These are phyloP conservation scores for Zaprionus taronus DNA, from an alignment of 1,140 invertebrate species.

Conservation along the genomic window DNA sequence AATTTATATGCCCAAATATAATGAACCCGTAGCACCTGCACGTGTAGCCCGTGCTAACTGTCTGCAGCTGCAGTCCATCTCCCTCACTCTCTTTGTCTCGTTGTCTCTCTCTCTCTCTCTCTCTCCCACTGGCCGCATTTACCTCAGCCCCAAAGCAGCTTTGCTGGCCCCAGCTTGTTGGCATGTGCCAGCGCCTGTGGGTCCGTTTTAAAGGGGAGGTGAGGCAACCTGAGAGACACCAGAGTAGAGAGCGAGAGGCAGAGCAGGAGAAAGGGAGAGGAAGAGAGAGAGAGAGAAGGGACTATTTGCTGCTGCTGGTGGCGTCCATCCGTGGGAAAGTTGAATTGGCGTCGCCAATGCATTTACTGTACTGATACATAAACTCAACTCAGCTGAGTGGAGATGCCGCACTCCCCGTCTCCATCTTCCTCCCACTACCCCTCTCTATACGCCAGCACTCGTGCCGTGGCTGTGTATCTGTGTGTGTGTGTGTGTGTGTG, in stretches of 20 bases:
- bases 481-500: conserved; percentile 32
- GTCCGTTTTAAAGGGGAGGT: neutral
- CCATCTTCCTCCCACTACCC: neutral
- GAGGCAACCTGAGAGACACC: neutral
- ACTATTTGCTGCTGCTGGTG: neutral
- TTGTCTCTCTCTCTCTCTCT: neutral
- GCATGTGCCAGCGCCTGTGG: conserved; percentile 27
- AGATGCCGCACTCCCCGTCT: neutral
- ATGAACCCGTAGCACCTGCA: conserved; percentile 77
- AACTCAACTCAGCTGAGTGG: conserved; percentile 20
- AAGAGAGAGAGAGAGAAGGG: neutral
- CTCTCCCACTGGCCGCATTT: conserved; percentile 53
- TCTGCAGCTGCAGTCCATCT: conserved; percentile 3
- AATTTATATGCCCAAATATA: conserved; percentile 81
- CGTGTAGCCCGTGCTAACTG: conserved; percentile 34
- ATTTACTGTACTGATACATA: conserved; percentile 65
- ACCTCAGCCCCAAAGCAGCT: conserved; percentile 65
- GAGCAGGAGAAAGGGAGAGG: neutral
- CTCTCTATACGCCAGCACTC: neutral
- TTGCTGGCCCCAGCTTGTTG: conserved; percentile 47
- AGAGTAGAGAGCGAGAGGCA: neutral
- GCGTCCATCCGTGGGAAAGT: conserved; percentile 21
- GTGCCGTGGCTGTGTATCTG: neutral
- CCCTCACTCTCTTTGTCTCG: neutral
- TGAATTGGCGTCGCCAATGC: conserved; percentile 57